Conservation (phyloP, 2,888 invertebrate species). For the Trissoscelio sp. region DNA sequence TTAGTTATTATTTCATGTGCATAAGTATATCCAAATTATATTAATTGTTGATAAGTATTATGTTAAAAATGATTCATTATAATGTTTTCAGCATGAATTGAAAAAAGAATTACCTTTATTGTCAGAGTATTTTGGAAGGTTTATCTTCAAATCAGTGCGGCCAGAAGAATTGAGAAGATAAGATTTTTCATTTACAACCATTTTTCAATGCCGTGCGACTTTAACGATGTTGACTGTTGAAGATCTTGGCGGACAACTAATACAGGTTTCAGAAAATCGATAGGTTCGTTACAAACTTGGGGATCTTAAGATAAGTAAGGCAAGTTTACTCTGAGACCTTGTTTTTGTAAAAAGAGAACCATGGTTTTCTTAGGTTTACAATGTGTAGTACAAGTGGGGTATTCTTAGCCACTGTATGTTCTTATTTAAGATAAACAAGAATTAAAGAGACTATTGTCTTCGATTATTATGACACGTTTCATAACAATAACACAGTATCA, state of each 20-base stretch:
- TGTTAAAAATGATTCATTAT: too few relatives aligned
- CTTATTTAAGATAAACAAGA: conserved; percentile 11
- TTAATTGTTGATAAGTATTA: too few relatives aligned
- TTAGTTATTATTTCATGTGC: not conserved
- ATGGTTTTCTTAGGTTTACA: not conserved
- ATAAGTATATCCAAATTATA: too few relatives aligned
- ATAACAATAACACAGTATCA: not conserved
- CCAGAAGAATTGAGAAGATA: conserved; percentile 18
- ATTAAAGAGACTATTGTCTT: conserved; percentile 12
- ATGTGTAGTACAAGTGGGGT: not conserved
- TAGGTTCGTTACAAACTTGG: not conserved
- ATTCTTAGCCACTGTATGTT: not conserved
- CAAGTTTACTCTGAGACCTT: conserved; percentile 15
- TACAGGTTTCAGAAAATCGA: conserved; percentile 24
- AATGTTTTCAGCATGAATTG: not conserved
- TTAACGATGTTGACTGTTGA: conserved; percentile 26
- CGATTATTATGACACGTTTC: conserved; percentile 4
- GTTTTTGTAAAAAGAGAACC: conserved; percentile 4
- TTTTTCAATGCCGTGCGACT: conserved; percentile 3
- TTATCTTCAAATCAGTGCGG: not conserved
- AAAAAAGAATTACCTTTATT: conserved; percentile 18
- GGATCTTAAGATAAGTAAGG: conserved; percentile 1
- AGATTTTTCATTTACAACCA: conserved; percentile 41
- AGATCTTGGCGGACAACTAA: conserved; percentile 29
- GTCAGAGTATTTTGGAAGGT: not conserved